Percentiles rank a stretch among this genome's conserved stretches.
Evolutionary conservation across 2,113 vertebrate species (phyloP).

Genomic region (Zapornia atra): DNA sequence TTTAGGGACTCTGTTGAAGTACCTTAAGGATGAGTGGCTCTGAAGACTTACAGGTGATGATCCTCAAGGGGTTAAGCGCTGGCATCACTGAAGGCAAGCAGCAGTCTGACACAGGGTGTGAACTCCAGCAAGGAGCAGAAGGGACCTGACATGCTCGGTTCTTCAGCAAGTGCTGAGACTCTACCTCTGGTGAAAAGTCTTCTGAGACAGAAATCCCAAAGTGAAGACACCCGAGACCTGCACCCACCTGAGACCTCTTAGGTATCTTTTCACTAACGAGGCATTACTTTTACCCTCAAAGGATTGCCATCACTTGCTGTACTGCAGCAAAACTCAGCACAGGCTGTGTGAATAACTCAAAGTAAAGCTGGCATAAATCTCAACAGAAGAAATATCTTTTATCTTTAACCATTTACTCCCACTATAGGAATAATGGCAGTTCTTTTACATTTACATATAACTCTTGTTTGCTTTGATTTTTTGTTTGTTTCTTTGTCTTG

Average conservation of each 20-base stretch:
- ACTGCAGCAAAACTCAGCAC: neutral
- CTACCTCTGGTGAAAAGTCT: neutral
- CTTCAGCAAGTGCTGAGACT: neutral
- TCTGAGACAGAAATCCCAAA: neutral
- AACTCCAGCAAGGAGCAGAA: neutral
- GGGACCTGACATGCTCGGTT: neutral
- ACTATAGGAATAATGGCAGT: constrained; percentile 81
- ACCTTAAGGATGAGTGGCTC: neutral
- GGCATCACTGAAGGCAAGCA: neutral
- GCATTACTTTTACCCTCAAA: neutral
- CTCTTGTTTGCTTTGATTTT: constrained; percentile 35
- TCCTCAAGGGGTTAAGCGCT: neutral
- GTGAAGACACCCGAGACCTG: neutral
- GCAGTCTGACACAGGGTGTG: neutral
- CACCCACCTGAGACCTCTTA: neutral
- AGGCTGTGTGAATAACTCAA: constrained; percentile 58
- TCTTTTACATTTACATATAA: constrained; percentile 79
- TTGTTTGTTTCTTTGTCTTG: constrained; percentile 66
- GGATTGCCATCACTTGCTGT: neutral
- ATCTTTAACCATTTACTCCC: constrained; percentile 82
- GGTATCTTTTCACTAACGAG: neutral
- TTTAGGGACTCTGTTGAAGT: neutral
- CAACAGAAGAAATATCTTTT: constrained; percentile 82
- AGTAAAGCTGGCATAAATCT: constrained; percentile 68
- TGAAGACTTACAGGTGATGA: neutral